These are phyloP conservation scores for Dascyllus trimaculatus DNA, from an alignment of 2,113 vertebrate species.

Conservation along the genomic window DNA sequence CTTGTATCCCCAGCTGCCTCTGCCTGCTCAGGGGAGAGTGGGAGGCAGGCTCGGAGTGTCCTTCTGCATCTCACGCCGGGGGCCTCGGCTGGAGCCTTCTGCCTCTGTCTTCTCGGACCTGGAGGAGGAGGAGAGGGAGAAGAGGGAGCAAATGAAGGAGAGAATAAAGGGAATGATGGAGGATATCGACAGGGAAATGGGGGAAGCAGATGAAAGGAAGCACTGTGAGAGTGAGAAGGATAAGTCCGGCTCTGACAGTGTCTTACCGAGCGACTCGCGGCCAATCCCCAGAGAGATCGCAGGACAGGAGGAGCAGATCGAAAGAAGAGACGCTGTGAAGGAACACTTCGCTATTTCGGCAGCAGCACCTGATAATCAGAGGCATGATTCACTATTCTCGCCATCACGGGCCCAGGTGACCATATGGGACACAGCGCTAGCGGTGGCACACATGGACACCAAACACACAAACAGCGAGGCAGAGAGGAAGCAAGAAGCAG, in stretches of 20 bases:
- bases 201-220: conserved; percentile 49
- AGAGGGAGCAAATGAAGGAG: conserved; percentile 78
- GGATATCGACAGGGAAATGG: conserved; percentile 72
- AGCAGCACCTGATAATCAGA: conserved; percentile 47
- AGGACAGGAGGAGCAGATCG: conserved; percentile 50
- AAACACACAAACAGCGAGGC: conserved; percentile 32
- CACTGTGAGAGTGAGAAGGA: conserved; percentile 36
- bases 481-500: conserved; percentile 38
- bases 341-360: conserved; percentile 53
- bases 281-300: conserved; percentile 47
- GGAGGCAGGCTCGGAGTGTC: conserved; percentile 90
- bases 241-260: conserved; percentile 42
- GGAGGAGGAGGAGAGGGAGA: conserved; percentile 86
- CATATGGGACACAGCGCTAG: conserved; percentile 18
- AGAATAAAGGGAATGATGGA: conserved; percentile 73
- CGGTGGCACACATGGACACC: conserved; percentile 19
- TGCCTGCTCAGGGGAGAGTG: conserved; percentile 48
- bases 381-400: conserved; percentile 20
- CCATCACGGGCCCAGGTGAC: conserved; percentile 39
- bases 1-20: conserved; percentile 76
- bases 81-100: conserved; percentile 93
- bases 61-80: conserved; percentile 96
- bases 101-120: conserved; percentile 96
- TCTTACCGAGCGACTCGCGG: conserved; percentile 22
- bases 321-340: conserved; percentile 51